Conservation (phyloP, 2,797 vertebrate genomes). For the Anas capensis region DNA sequence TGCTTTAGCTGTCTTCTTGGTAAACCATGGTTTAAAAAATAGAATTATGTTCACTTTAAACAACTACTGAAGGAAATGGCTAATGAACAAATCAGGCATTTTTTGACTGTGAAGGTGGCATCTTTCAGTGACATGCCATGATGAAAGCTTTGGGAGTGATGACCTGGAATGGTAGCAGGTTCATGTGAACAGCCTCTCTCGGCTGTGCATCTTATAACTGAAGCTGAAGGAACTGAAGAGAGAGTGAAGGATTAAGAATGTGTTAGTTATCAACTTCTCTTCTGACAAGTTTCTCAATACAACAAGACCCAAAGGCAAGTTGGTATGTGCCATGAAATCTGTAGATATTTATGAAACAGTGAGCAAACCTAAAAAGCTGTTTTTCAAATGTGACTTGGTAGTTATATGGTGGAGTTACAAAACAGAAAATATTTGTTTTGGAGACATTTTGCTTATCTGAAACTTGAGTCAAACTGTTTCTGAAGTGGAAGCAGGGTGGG, state of each 20-base stretch:
- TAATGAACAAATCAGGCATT: conserved; percentile 37
- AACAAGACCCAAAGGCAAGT: conserved; percentile 8
- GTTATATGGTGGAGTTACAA: conserved; percentile 10
- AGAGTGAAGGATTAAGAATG: conserved; percentile 6
- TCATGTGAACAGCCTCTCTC: conserved; percentile 11
- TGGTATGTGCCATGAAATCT: conserved; percentile 1
- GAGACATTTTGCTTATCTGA: conserved; percentile 7
- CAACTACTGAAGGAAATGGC: conserved; percentile 7
- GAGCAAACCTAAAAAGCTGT: conserved; percentile 33
- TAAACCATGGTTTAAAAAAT: neutral
- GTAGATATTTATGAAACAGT: conserved; percentile 16
- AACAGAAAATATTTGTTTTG: conserved; percentile 9
- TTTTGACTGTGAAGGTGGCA: conserved; percentile 24
- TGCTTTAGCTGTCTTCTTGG: conserved; percentile 9
- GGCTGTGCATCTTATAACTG: conserved; percentile 11
- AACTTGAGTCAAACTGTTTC: neutral
- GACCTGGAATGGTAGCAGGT: neutral
- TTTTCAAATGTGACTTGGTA: neutral
- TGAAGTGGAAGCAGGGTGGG: neutral
- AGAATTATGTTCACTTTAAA: neutral
- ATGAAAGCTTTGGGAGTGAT: conserved; percentile 35
- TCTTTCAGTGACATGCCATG: conserved; percentile 6
- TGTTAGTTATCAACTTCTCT: conserved; percentile 9
- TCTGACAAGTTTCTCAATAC: neutral
- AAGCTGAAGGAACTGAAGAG: neutral